Conservation (phyloP, 2,888 invertebrate species). For the Prosopocoilus inquinatus region DNA sequence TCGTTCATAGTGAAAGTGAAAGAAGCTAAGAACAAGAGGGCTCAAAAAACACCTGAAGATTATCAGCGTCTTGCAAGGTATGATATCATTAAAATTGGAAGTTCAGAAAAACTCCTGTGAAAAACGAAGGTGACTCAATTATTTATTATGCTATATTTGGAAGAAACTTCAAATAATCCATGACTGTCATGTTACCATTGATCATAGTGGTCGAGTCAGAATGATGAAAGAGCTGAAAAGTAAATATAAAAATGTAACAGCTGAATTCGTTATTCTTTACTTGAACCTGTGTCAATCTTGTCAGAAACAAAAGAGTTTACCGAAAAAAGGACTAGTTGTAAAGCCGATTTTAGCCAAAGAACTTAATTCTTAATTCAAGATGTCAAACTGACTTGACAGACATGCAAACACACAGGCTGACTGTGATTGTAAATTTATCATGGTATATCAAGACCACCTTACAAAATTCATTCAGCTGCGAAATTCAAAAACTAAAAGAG, state of each 20-base stretch:
- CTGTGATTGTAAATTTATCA: slow-evolving; percentile 39
- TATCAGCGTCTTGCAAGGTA: not conserved
- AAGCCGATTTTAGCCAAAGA: not conserved
- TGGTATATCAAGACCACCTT: slow-evolving; percentile 30
- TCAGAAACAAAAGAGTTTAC: not conserved
- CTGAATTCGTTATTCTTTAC: not conserved
- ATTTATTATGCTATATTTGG: too few relatives aligned
- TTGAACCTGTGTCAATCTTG: not conserved
- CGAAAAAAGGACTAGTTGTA: not conserved
- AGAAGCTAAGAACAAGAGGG: too few relatives aligned
- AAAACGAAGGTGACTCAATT: too few relatives aligned
- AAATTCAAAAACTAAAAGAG: slow-evolving; percentile 3
- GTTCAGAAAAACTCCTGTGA: not conserved
- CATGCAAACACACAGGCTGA: too few relatives aligned
- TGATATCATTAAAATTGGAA: not conserved
- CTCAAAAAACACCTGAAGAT: not conserved
- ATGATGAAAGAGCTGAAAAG: not conserved
- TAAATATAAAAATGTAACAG: not conserved
- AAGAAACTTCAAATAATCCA: too few relatives aligned
- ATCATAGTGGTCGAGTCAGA: not conserved
- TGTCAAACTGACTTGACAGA: not conserved
- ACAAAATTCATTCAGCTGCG: slow-evolving; percentile 5
- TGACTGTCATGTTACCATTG: too few relatives aligned
- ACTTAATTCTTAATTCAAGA: too few relatives aligned
- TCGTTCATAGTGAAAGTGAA: too few relatives aligned